Evolutionary conservation across 2,888 invertebrate genomes (phyloP), one percentile per base, ranked within the genome.

Genomic region (Eilema caniola): DNA sequence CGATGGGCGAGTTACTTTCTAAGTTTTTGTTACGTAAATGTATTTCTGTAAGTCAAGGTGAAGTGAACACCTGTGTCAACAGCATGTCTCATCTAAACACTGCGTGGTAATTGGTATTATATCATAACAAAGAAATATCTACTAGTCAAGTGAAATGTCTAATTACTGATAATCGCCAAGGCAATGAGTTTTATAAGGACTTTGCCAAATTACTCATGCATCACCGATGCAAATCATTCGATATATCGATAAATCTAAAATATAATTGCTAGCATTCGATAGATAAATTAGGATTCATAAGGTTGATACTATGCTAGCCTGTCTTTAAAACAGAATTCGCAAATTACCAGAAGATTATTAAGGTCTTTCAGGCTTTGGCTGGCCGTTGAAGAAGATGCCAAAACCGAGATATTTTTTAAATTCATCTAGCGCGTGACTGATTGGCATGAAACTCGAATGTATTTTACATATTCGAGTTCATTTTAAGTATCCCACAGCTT

Each of bases 11-110:
- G 74, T 75, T 74, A 77, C 83, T 83, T 81, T 83, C 79, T 74
- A 81, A 77, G 79, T 76, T 83, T 80, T 74, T 79, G 67, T 79
- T 76, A 79, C 69, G 72, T 77, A 76, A 79, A 75, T 79, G 62
- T 73, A 73, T 76, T 77, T 80, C 79, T 78, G 72, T 83, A 70
- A 83, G 82, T 82, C 82, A 82, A 82, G 80, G 83, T 82, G 80
- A 83, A 68, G 69, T 12, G 41, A 75, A 57, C 78, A 82, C 71
- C 75, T 83, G 75, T 77, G 63, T 73, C 76, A 76, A 79, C 69
- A 74, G 57, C 24, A 59, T 23, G 67, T 57, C 63, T 63, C 41
- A 59, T 67, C 65, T 62, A 62, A 67, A 63, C 65, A 65, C 16
- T 57, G 53, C 47, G 47, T 14, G 64, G 14, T 31, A 37, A 64